A percentile compares a stretch with the other conserved stretches of the same genome.
These are phyloP conservation scores for Plusia festucae DNA, from an alignment of 2,888 invertebrate species.

Conservation along the genomic window DNA sequence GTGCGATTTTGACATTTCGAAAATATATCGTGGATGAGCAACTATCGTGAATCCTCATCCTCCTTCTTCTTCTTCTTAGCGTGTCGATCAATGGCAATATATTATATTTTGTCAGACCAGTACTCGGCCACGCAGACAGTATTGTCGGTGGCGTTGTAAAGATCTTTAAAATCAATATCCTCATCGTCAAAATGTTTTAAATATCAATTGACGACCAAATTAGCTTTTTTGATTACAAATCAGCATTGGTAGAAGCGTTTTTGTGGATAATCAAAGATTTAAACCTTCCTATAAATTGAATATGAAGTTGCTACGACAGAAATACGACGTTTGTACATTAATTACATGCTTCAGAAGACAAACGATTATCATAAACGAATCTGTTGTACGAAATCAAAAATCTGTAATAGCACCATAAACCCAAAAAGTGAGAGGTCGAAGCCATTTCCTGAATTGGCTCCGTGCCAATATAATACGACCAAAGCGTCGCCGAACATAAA, in stretches of 20 bases:
- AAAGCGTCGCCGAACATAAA: conserved; percentile 20
- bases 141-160: too few relatives aligned
- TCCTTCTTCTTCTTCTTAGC: too few relatives aligned
- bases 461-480: conserved; percentile 41
- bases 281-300: background rate
- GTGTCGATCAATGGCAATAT: too few relatives aligned
- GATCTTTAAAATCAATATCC: too few relatives aligned
- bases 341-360: background rate
- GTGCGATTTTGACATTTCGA: too few relatives aligned
- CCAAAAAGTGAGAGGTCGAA: conserved; percentile 25
- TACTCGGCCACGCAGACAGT: too few relatives aligned
- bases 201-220: too few relatives aligned
- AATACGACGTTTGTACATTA: background rate
- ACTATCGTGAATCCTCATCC: too few relatives aligned
- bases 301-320: background rate
- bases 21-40: too few relatives aligned
- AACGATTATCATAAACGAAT: conserved; percentile 24
- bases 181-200: too few relatives aligned
- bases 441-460: conserved; percentile 30
- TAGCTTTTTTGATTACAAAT: too few relatives aligned
- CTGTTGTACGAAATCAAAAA: conserved; percentile 29
- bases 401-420: conserved; percentile 43
- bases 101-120: too few relatives aligned
- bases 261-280: background rate
- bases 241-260: background rate